Conservation (phyloP, 37 sponge, comb jelly and placozoan species). For the Ephydatia muelleri region DNA sequence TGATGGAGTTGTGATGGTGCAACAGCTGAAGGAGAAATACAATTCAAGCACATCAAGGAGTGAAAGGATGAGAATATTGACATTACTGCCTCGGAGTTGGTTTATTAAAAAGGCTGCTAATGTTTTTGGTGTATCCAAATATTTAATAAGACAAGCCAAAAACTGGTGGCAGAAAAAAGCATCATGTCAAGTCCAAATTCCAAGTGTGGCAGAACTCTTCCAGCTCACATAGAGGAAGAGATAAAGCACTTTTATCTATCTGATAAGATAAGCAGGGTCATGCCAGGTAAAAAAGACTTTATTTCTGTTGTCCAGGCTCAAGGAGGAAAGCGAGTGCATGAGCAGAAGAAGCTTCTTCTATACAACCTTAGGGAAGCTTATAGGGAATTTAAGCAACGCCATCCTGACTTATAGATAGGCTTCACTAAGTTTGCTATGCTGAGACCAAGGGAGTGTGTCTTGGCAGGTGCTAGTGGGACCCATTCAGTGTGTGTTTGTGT, state of each 20-base stretch:
- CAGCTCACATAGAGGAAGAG: background rate
- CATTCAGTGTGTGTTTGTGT: no score
- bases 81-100: no score
- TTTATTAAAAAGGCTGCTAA: no score
- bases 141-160: conserved; percentile 15
- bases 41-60: no score
- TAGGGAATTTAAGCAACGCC: conserved; percentile 1
- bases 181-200: conserved; percentile 19
- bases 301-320: conserved; percentile 11
- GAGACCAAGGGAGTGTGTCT: no score
- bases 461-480: no score
- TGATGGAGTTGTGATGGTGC: no score
- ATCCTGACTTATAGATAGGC: conserved; percentile 9
- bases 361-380: no score
- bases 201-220: no score
- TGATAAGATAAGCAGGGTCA: conserved; percentile 21
- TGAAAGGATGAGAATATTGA: background rate
- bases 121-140: conserved; percentile 2
- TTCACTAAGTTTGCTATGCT: conserved; percentile 45
- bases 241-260: conserved; percentile 7
- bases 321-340: conserved; percentile 14
- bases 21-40: no score
- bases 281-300: no score
- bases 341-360: background rate
- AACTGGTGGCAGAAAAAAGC: conserved; percentile 18